phyloP scores from a whole-genome alignment of 1,140 invertebrate genomes.

The Drosophila sulfurigaster region DNA sequence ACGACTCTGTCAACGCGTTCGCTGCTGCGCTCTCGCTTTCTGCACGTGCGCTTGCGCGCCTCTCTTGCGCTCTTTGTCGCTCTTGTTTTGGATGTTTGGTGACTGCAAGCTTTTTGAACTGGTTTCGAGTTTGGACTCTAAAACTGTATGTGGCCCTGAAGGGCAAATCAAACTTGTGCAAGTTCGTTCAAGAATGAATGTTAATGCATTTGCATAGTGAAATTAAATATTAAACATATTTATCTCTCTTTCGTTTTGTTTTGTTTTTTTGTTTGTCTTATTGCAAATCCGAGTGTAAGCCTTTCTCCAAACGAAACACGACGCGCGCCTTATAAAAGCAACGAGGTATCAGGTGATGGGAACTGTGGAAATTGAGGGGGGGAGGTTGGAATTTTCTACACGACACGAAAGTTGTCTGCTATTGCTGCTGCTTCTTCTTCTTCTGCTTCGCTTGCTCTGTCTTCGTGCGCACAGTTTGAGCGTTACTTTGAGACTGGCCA shows the following conservation, averaged over 20 bases:
- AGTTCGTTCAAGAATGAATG: constrained; percentile 47
- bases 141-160: constrained; percentile 34
- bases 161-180: constrained; percentile 15
- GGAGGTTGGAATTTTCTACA: constrained; percentile 28
- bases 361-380: not conserved
- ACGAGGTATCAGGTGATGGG: constrained; percentile 3
- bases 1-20: not conserved
- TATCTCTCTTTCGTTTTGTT: constrained; percentile 1
- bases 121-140: constrained; percentile 32
- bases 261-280: constrained; percentile 24
- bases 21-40: constrained; percentile 55
- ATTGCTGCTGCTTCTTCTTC: constrained; percentile 35
- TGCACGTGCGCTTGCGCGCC: constrained; percentile 59
- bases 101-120: constrained; percentile 40
- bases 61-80: constrained; percentile 15
- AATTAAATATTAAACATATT: constrained; percentile 39
- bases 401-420: constrained; percentile 66
- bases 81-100: not conserved
- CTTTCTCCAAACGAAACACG: constrained; percentile 60
- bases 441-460: constrained; percentile 11
- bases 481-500: constrained; percentile 72
- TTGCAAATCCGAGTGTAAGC: constrained; percentile 51
- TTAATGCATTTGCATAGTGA: constrained; percentile 59
- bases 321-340: constrained; percentile 21
- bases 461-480: constrained; percentile 72